phyloP scores from a whole-genome alignment of 1,140 invertebrate species.

The Cydia fagiglandana region DNA sequence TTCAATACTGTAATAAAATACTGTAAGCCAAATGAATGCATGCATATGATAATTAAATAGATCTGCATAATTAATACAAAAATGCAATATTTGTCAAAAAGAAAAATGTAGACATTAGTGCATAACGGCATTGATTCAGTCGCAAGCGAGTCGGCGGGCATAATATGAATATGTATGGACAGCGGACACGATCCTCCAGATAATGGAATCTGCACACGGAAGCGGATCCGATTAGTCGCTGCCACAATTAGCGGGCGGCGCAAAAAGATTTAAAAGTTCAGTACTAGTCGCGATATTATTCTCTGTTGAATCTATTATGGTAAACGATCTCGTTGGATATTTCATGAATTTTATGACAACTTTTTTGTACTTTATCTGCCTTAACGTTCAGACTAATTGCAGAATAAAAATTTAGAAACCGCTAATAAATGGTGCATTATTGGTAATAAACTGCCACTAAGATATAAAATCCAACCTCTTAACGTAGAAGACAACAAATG shows the following conservation, averaged over 20 bases:
- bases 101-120: slow-evolving; percentile 45
- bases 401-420: too few relatives aligned
- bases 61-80: not conserved
- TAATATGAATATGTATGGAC: slow-evolving; percentile 72
- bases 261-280: slow-evolving; percentile 41
- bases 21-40: too few relatives aligned
- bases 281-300: not conserved
- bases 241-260: slow-evolving; percentile 58
- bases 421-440: too few relatives aligned
- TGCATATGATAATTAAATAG: too few relatives aligned
- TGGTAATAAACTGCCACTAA: too few relatives aligned
- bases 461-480: too few relatives aligned
- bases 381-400: too few relatives aligned
- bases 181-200: slow-evolving; percentile 64
- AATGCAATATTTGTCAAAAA: not conserved
- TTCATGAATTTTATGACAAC: not conserved
- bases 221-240: slow-evolving; percentile 66
- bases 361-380: not conserved
- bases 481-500: too few relatives aligned
- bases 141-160: slow-evolving; percentile 49
- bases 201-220: slow-evolving; percentile 75
- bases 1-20: too few relatives aligned
- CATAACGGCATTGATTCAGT: slow-evolving; percentile 48
- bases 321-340: not conserved
- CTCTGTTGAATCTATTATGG: slow-evolving; percentile 1